Evolutionary conservation across 2,797 vertebrate species (phyloP).

Genomic region (Melanotaenia pygmaea): DNA sequence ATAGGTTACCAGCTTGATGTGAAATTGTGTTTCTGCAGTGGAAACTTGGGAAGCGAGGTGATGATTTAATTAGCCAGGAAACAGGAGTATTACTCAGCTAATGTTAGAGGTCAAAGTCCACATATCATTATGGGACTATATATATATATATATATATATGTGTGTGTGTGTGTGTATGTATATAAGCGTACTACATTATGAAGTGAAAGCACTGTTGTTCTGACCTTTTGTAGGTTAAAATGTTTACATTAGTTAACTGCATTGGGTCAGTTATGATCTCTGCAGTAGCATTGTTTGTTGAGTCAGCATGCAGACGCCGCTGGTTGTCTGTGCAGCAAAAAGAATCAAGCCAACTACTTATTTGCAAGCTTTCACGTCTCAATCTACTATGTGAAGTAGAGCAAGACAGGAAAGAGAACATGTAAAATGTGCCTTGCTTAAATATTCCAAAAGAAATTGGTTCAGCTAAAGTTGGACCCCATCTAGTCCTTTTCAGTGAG

Average conservation of each 20-base stretch:
- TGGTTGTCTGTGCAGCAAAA: not conserved
- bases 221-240: constrained; percentile 7
- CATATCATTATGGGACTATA: not conserved
- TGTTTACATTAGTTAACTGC: not conserved
- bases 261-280: not conserved
- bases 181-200: not conserved
- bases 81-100: not conserved
- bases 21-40: constrained; percentile 1
- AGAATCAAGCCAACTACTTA: not conserved
- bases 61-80: constrained; percentile 20
- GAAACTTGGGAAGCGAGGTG: constrained; percentile 4
- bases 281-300: not conserved
- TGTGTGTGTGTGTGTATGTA: too few species aligned
- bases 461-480: not conserved
- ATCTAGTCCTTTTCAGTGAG: constrained; percentile 15
- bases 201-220: not conserved
- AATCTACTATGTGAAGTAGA: not conserved
- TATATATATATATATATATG: not conserved
- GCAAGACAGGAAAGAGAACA: not conserved
- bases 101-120: not conserved
- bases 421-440: not conserved
- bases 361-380: not conserved
- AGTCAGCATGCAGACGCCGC: not conserved
- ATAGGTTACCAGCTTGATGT: too few species aligned
- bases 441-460: not conserved